Evolutionary conservation across 2,113 vertebrate genomes (phyloP).

Genomic region (Cervus canadensis): DNA sequence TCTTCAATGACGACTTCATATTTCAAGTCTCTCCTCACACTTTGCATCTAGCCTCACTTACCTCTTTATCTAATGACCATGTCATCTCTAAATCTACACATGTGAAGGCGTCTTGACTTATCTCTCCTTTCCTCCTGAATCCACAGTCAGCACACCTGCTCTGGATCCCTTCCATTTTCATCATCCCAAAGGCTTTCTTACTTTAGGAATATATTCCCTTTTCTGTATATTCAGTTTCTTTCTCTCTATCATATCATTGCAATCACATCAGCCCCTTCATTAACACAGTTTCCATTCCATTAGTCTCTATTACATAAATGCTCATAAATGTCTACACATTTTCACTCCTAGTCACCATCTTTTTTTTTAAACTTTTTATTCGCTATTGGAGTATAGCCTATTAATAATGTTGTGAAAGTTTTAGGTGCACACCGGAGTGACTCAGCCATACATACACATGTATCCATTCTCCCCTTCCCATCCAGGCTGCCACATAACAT

Average conservation of each 20-base stretch:
- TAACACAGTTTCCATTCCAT: neutral
- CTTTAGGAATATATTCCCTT: neutral
- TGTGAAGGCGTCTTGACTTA: rapidly evolving
- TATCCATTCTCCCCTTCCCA: neutral
- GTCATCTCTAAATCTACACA: neutral
- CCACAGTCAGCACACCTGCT: neutral
- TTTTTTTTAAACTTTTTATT: neutral
- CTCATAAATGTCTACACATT: neutral
- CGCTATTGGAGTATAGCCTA: neutral
- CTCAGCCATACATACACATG: neutral
- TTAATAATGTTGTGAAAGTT: neutral
- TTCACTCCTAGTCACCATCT: neutral
- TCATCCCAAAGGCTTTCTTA: neutral
- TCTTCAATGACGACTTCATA: neutral
- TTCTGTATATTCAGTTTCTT: neutral
- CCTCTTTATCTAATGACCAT: neutral
- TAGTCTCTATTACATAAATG: neutral
- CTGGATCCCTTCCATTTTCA: neutral
- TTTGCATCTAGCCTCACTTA: neutral
- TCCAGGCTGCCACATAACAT: neutral
- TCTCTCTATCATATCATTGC: neutral
- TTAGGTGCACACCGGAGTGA: neutral
- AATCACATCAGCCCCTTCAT: neutral
- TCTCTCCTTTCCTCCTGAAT: neutral
- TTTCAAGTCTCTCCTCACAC: neutral